phyloP scores from a whole-genome alignment of 2,797 vertebrate genomes.

The Picus viridis region DNA sequence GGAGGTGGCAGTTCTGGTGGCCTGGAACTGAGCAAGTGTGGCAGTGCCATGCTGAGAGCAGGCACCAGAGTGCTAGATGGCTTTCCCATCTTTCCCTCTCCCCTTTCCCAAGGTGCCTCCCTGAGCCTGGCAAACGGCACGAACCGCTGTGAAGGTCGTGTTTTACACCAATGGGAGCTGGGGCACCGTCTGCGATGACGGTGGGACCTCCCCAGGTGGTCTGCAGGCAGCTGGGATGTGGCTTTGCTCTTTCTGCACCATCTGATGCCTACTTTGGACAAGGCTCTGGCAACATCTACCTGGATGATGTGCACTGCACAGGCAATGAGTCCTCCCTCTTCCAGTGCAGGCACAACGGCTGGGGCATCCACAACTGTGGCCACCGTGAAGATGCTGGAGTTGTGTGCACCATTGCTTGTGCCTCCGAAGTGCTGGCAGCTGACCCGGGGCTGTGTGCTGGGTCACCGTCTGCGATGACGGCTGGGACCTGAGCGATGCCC shows the following conservation, averaged over 20 bases:
- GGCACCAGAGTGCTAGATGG: no score
- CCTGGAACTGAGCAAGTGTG: neutral
- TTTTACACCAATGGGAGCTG: rapidly evolving
- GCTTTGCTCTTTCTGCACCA: neutral
- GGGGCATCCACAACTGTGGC: neutral
- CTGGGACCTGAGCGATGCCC: neutral
- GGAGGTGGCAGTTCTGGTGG: no score
- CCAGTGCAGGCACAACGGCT: neutral
- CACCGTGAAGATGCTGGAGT: neutral
- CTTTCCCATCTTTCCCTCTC: neutral
- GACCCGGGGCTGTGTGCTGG: no score
- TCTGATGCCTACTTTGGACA: neutral
- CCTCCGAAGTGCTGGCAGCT: neutral
- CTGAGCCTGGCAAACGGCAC: neutral
- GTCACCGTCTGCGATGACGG: no score
- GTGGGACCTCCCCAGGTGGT: neutral
- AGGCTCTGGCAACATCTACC: neutral
- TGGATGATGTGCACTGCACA: neutral
- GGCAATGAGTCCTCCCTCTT: neutral
- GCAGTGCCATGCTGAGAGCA: neutral
- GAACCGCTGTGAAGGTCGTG: rapidly evolving
- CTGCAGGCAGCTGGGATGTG: slow-evolving; percentile 7
- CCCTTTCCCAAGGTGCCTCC: neutral
- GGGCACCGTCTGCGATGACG: neutral
- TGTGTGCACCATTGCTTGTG: neutral